A percentile compares a stretch with the other conserved stretches of the same genome.
These are phyloP conservation scores for Brienomyrus longianalis DNA, from an alignment of 2,113 vertebrate genomes.

Conservation along the genomic window DNA sequence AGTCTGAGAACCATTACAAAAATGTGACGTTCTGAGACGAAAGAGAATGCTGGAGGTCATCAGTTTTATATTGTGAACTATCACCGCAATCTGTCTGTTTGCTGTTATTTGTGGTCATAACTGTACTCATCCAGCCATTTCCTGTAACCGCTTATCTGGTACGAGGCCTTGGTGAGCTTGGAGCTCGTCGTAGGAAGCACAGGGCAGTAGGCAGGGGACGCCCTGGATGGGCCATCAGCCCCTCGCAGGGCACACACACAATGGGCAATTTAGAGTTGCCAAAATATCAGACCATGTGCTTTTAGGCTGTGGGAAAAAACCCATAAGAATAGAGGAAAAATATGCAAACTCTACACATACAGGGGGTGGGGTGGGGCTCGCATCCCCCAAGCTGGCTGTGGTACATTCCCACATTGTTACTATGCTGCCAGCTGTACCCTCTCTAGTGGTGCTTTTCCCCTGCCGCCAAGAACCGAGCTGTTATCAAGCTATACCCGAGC, in stretches of 20 bases:
- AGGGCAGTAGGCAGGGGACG: not conserved
- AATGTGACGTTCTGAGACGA: not conserved
- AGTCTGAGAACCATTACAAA: not conserved
- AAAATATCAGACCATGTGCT: not conserved
- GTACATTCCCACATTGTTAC: not conserved
- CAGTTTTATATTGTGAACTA: not conserved
- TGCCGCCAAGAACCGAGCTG: not conserved
- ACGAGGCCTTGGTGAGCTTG: not conserved
- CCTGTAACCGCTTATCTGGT: not conserved
- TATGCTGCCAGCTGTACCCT: not conserved
- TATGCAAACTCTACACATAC: not conserved
- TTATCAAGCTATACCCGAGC: not conserved
- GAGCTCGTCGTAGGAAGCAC: not conserved
- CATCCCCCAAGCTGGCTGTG: not conserved
- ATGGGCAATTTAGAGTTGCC: not conserved
- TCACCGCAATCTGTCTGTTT: not conserved
- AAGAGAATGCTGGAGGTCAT: not conserved
- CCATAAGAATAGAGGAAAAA: not conserved
- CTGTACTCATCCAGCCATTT: not conserved
- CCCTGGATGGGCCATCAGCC: not conserved
- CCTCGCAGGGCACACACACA: not conserved
- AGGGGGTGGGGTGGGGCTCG: not conserved
- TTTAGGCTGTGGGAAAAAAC: not conserved
- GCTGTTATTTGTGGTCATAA: not conserved
- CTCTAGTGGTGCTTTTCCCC: not conserved